phyloP scores from a whole-genome alignment of 2,888 invertebrate species.

The Diarsia mendica region DNA sequence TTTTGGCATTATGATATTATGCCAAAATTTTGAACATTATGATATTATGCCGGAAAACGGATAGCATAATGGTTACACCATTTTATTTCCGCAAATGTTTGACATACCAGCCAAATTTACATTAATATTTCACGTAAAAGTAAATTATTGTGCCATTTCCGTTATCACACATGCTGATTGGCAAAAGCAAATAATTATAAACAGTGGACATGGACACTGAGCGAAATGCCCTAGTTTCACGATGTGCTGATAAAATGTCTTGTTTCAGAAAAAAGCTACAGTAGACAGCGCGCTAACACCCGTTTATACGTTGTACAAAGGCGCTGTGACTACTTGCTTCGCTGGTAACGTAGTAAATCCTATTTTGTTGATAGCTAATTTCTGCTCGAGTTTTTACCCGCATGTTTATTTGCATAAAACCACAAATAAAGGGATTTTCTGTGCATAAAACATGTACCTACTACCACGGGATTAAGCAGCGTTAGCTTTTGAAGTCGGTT shows the following conservation, averaged over 20 bases:
- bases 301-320: slow-evolving; percentile 80
- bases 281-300: slow-evolving; percentile 81
- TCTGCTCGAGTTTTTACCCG: neutral
- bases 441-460: neutral
- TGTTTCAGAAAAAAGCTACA: slow-evolving; percentile 79
- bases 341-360: slow-evolving; percentile 73
- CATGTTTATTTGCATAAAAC: neutral
- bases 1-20: neutral
- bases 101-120: neutral
- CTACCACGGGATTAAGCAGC: neutral
- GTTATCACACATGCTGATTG: slow-evolving; percentile 50
- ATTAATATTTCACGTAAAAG: slow-evolving; percentile 27
- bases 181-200: slow-evolving; percentile 29
- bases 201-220: slow-evolving; percentile 2
- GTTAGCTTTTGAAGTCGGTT: neutral
- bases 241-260: slow-evolving; percentile 31
- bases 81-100: neutral
- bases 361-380: neutral
- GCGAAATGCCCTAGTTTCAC: slow-evolving; percentile 43
- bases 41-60: neutral
- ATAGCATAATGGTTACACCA: neutral
- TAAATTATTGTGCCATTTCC: slow-evolving; percentile 38
- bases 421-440: neutral
- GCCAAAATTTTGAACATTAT: neutral
- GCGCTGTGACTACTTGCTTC: slow-evolving; percentile 82